A percentile compares a stretch with the other conserved stretches of the same genome.
Evolutionary conservation across 2,888 invertebrate genomes (phyloP).

Genomic region (Drosophila picticornis): DNA sequence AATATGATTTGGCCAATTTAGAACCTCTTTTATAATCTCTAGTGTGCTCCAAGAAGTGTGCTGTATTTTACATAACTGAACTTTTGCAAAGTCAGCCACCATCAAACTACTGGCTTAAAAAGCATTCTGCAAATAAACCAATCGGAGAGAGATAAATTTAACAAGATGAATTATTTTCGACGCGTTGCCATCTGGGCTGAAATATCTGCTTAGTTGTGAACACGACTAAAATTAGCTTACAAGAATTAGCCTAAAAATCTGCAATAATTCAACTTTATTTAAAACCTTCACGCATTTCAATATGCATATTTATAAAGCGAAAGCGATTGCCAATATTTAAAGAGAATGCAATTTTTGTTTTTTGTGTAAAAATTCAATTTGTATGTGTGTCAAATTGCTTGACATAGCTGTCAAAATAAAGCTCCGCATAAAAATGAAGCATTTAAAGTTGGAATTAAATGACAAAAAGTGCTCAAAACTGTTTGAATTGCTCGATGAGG

Average conservation of each 20-base stretch:
- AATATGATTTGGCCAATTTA: not conserved
- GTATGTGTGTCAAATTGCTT: not conserved
- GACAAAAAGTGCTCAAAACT: slow-evolving; percentile 42
- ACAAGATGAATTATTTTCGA: no score
- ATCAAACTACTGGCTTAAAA: not conserved
- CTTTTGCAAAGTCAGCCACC: not conserved
- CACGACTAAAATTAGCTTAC: not conserved
- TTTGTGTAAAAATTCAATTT: not conserved
- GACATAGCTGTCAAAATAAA: slow-evolving; percentile 2
- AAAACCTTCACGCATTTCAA: no score
- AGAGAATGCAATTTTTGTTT: not conserved
- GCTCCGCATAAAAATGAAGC: not conserved
- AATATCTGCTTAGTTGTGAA: not conserved
- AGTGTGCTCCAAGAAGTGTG: not conserved
- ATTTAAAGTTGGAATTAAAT: slow-evolving; percentile 42
- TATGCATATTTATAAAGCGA: not conserved
- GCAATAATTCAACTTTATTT: no score
- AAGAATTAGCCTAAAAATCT: no score
- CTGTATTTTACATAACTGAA: not conserved
- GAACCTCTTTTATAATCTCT: not conserved
- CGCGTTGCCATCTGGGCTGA: no score
- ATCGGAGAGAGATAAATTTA: not conserved
- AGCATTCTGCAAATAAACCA: not conserved
- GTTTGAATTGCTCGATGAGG: slow-evolving; percentile 33
- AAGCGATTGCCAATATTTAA: not conserved